Percentiles rank a stretch among this genome's conserved stretches.
Conservation (phyloP, 2,888 invertebrate genomes). For the Aphodius granarius region DNA sequence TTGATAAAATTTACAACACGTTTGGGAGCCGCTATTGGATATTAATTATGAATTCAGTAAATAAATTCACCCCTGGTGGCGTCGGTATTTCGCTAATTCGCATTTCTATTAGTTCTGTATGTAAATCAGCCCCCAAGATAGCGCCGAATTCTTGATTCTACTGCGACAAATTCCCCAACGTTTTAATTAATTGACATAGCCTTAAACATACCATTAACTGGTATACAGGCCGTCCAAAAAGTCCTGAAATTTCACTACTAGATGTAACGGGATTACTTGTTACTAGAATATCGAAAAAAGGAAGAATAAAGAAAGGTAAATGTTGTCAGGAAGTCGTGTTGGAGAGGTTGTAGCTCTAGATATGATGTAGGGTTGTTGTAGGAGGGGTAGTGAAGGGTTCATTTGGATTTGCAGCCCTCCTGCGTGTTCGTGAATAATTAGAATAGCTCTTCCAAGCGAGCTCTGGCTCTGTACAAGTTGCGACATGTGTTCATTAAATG, state of each 20-base stretch:
- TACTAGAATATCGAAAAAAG: not conserved
- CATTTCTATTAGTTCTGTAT: slow-evolving; percentile 40
- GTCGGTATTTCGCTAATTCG: slow-evolving; percentile 34
- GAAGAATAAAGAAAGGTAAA: not conserved
- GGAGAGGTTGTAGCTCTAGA: not conserved
- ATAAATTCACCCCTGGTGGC: slow-evolving; percentile 33
- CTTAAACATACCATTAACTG: not conserved
- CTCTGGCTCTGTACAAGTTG: slow-evolving; percentile 34
- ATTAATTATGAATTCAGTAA: slow-evolving; percentile 33
- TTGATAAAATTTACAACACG: slow-evolving; percentile 15
- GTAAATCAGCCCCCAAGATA: slow-evolving; percentile 29
- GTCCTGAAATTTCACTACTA: not conserved
- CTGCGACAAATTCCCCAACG: not conserved
- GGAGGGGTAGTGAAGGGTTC: slow-evolving; percentile 8
- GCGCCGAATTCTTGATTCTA: not conserved
- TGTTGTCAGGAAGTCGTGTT: not conserved
- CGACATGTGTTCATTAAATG: slow-evolving; percentile 37
- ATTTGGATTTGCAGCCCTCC: slow-evolving; percentile 21
- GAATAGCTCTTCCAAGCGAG: slow-evolving; percentile 33
- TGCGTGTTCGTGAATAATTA: slow-evolving; percentile 39
- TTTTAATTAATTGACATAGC: not conserved
- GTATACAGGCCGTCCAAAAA: not conserved
- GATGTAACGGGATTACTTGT: not conserved
- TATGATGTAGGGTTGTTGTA: not conserved
- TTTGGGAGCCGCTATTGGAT: slow-evolving; percentile 22